A percentile compares a stretch with the other conserved stretches of the same genome.
phyloP scores from a whole-genome alignment of 2,888 invertebrate genomes.

The Anorthoa munda region DNA sequence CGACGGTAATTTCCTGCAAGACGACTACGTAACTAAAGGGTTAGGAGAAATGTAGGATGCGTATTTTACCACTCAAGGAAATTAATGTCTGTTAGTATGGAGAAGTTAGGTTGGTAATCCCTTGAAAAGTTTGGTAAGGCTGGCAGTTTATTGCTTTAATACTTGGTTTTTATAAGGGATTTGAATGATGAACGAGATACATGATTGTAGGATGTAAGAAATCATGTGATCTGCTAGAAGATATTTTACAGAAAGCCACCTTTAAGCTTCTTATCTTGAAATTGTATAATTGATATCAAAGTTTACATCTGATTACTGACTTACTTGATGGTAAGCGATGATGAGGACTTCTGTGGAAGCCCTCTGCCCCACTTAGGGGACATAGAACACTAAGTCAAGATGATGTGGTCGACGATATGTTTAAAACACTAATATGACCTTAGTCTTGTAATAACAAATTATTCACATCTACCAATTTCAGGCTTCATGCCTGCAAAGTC shows the following conservation, averaged over 20 bases:
- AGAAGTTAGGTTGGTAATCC: constrained; percentile 4
- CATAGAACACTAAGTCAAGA: too few relatives aligned
- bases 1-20: constrained; percentile 69
- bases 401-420: too few relatives aligned
- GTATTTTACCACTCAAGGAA: constrained; percentile 25
- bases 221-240: neutral
- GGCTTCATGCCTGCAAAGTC: constrained; percentile 8
- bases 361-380: too few relatives aligned
- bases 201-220: neutral
- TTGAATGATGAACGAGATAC: neutral
- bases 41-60: constrained; percentile 31
- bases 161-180: neutral
- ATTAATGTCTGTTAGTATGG: constrained; percentile 12
- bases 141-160: constrained; percentile 15
- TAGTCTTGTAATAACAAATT: neutral
- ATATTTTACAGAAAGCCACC: neutral
- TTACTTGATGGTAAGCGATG: neutral
- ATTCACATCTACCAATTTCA: neutral
- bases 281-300: neutral
- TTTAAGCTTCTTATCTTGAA: neutral
- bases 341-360: neutral
- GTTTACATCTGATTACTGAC: neutral
- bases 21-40: constrained; percentile 48
- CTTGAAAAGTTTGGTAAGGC: constrained; percentile 5
- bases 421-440: neutral